These are phyloP conservation scores for Cydia splendana DNA, from an alignment of 1,140 invertebrate genomes.

Conservation along the genomic window DNA sequence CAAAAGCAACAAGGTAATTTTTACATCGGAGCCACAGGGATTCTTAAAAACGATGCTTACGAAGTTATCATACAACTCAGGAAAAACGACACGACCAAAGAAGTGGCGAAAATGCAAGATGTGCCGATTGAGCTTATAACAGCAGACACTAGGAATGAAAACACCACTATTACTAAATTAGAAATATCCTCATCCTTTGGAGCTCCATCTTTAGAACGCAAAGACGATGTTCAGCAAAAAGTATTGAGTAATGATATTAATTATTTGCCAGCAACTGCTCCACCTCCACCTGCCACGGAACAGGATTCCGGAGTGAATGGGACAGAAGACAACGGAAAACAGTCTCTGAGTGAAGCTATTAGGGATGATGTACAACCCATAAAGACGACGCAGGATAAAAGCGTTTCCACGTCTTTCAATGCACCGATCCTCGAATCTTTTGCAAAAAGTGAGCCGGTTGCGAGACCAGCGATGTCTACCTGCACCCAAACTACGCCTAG, in stretches of 20 bases:
- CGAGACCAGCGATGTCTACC: slow-evolving; percentile 56
- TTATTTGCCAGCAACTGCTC: neutral
- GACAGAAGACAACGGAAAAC: neutral
- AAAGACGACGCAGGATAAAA: slow-evolving; percentile 45
- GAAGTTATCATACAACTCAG: slow-evolving; percentile 73
- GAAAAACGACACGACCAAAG: slow-evolving; percentile 60
- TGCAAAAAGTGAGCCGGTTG: slow-evolving; percentile 43
- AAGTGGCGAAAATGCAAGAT: slow-evolving; percentile 30
- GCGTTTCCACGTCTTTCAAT: slow-evolving; percentile 50
- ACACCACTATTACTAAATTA: neutral
- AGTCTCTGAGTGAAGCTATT: neutral
- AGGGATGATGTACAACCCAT: neutral
- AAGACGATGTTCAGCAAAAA: neutral
- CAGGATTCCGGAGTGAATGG: neutral
- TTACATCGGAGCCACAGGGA: slow-evolving; percentile 66
- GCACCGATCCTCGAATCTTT: slow-evolving; percentile 42
- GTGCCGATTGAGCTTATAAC: neutral
- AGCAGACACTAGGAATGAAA: neutral
- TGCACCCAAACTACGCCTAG: slow-evolving; percentile 65
- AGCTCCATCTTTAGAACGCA: neutral
- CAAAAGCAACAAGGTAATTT: slow-evolving; percentile 59
- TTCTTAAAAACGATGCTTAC: slow-evolving; percentile 67
- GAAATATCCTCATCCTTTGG: no score
- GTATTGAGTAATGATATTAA: neutral
- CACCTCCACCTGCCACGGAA: neutral